Evolutionary conservation across 2,888 invertebrate genomes (phyloP).

Genomic region (Kuschelorhynchus macadamiae): DNA sequence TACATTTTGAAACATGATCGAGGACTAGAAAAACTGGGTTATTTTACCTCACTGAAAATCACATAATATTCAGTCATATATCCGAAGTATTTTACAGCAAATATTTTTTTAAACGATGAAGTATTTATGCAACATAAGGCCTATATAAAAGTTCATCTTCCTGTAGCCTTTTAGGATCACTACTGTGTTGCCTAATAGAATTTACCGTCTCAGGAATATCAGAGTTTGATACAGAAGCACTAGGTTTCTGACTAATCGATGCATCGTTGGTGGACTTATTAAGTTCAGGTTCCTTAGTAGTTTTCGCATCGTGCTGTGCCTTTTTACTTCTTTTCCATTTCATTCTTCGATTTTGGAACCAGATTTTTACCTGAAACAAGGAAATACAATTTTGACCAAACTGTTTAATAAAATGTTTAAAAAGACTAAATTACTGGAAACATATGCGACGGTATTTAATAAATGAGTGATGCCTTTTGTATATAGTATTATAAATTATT

Average conservation of each 20-base stretch:
- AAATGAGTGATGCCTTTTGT: too few relatives aligned
- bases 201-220: slow-evolving; percentile 52
- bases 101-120: neutral
- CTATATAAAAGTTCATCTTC: slow-evolving; percentile 69
- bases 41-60: neutral
- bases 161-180: slow-evolving; percentile 59
- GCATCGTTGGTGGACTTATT: slow-evolving; percentile 57
- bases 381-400: neutral
- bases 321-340: slow-evolving; percentile 99
- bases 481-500: too few relatives aligned
- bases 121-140: slow-evolving; percentile 70
- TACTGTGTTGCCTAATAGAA: slow-evolving; percentile 51
- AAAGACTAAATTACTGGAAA: too few relatives aligned
- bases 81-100: neutral
- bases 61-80: neutral
- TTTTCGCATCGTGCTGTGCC: slow-evolving; percentile 89
- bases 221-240: slow-evolving; percentile 52
- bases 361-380: slow-evolving; percentile 87
- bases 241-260: slow-evolving; percentile 52
- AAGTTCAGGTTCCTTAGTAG: slow-evolving; percentile 58
- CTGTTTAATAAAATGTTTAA: too few relatives aligned
- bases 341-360: slow-evolving; percentile 99
- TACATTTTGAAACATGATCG: too few relatives aligned
- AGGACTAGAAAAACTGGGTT: too few relatives aligned
- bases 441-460: too few relatives aligned